A percentile compares a stretch with the other conserved stretches of the same genome.
Evolutionary conservation across 35 echinoderm and acorn worm genomes (phyloP).

Genomic region (Lytechinus variegatus): DNA sequence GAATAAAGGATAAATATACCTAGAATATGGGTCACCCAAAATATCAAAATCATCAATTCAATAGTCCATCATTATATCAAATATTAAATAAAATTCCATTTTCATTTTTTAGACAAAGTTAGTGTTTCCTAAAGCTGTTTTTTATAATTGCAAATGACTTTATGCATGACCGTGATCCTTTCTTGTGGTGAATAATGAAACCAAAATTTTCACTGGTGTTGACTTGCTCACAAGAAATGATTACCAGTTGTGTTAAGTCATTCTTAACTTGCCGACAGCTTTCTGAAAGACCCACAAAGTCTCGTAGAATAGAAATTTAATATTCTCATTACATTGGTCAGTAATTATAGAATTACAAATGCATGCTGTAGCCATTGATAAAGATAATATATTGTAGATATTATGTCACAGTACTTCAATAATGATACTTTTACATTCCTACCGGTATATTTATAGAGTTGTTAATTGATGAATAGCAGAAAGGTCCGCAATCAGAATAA

Average conservation of each 20-base stretch:
- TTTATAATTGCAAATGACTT: too few relatives aligned
- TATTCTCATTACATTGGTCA: not conserved
- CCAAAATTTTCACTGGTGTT: too few relatives aligned
- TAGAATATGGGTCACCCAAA: not conserved
- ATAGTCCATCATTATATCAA: not conserved
- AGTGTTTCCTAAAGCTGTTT: too few relatives aligned
- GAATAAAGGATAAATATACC: not conserved
- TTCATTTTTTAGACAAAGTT: not conserved
- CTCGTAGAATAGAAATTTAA: not conserved
- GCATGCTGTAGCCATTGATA: not conserved
- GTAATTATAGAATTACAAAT: not conserved
- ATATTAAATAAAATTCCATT: not conserved
- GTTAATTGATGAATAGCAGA: not conserved
- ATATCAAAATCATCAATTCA: not conserved
- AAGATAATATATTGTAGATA: not conserved
- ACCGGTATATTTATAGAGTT: not conserved
- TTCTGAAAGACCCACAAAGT: not conserved
- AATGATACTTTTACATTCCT: not conserved
- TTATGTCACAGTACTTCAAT: not conserved
- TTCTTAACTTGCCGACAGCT: too few relatives aligned
- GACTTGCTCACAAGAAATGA: too few relatives aligned
- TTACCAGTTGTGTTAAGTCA: too few relatives aligned
- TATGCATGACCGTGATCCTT: too few relatives aligned
- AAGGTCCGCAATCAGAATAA: not conserved
- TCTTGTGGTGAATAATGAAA: too few relatives aligned